Conservation (phyloP, 92 coral and sea anemone species). For the Hydrozoanthus gracilis region DNA sequence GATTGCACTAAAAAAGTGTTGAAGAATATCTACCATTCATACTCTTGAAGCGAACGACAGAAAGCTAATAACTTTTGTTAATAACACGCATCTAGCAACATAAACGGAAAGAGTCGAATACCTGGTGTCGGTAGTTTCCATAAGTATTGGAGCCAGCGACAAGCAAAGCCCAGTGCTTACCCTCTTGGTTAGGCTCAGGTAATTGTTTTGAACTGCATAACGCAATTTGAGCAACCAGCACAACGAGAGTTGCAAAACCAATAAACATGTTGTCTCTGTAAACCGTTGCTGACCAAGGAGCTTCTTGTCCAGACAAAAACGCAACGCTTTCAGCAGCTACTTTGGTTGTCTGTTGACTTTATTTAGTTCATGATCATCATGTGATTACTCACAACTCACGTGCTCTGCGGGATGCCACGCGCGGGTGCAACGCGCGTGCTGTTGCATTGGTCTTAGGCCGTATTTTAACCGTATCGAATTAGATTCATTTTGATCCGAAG, state of each 20-base stretch:
- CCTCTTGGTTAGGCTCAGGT: constrained; percentile 31
- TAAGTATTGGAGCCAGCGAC: constrained; percentile 88
- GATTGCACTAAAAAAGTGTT: too few relatives aligned
- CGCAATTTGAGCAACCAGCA: constrained; percentile 3
- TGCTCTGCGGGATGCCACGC: too few relatives aligned
- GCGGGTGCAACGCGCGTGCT: too few relatives aligned
- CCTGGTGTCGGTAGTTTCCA: constrained; percentile 95
- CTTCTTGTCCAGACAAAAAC: too few relatives aligned
- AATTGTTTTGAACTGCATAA: neutral
- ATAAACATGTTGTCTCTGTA: neutral
- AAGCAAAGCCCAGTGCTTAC: constrained; percentile 90
- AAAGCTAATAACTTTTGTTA: neutral
- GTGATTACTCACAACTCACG: too few relatives aligned
- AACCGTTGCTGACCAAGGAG: neutral
- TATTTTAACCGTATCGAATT: too few relatives aligned
- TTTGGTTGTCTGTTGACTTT: too few relatives aligned
- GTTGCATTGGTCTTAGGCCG: too few relatives aligned
- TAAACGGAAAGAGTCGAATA: constrained; percentile 12
- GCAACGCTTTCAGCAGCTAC: too few relatives aligned
- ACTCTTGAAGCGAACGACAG: neutral
- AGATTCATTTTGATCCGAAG: too few relatives aligned
- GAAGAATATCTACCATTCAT: too few relatives aligned
- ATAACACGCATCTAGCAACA: neutral
- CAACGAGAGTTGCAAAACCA: neutral
- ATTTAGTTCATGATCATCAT: too few relatives aligned